Conservation (phyloP, 2,888 invertebrate species). For the Leucozona laternaria region DNA sequence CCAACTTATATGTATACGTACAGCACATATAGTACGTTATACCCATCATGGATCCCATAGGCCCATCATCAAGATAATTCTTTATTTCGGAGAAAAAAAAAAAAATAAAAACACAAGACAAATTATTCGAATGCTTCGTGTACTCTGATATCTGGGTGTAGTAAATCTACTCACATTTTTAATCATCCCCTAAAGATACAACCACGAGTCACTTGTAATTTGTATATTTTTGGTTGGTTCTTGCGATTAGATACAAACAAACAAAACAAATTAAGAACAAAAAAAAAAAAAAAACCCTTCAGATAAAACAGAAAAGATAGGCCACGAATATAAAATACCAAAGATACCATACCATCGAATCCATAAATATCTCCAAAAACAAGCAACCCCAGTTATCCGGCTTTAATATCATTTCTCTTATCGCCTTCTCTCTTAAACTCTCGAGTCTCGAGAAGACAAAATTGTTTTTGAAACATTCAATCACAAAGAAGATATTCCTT, state of each 20-base stretch:
- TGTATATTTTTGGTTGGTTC: conserved; percentile 17
- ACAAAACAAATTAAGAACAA: conserved; percentile 56
- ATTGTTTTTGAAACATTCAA: conserved; percentile 71
- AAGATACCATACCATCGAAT: conserved; percentile 17
- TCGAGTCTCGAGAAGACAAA: conserved; percentile 62
- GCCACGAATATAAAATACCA: neutral
- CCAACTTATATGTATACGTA: conserved; percentile 34
- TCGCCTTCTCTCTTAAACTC: conserved; percentile 21
- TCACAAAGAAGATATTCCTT: conserved; percentile 42
- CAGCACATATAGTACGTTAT: conserved; percentile 6
- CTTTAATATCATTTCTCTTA: conserved; percentile 50
- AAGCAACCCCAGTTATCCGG: conserved; percentile 38
- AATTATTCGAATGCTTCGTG: conserved; percentile 16
- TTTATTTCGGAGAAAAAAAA: conserved; percentile 13
- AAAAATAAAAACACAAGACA: conserved; percentile 29
- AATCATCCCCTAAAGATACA: conserved; percentile 56
- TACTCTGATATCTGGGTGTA: conserved; percentile 13
- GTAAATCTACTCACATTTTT: conserved; percentile 51
- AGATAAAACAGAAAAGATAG: conserved; percentile 52
- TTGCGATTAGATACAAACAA: conserved; percentile 28
- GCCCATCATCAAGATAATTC: conserved; percentile 41
- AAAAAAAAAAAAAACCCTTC: neutral
- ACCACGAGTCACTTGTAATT: conserved; percentile 41
- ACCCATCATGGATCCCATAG: conserved; percentile 58
- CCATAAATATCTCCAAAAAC: conserved; percentile 25